Percentiles rank a stretch among this genome's conserved stretches.
Conservation (phyloP, 2,797 vertebrate species). For the Tokudaia tokunoshimensis region DNA sequence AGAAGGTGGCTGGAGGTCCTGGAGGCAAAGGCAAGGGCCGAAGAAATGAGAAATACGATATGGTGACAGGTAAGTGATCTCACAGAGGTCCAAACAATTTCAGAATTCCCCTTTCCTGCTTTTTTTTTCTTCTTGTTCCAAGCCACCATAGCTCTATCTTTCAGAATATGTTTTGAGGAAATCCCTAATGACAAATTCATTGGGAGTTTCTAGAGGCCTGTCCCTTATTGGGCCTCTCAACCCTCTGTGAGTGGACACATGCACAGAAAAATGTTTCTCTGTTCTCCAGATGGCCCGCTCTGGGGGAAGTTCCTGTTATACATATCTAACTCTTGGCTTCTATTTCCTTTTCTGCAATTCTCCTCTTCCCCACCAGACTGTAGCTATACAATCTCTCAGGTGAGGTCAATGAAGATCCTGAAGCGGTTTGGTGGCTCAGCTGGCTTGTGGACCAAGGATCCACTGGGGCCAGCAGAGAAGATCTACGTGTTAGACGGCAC, state of each 20-base stretch:
- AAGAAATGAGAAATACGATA: constrained; percentile 94
- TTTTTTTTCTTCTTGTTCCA: neutral
- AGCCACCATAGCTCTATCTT: neutral
- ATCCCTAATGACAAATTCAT: neutral
- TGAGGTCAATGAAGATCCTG: constrained; percentile 97
- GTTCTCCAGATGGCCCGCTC: neutral
- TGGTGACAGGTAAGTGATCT: constrained; percentile 92
- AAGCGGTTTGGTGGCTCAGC: constrained; percentile 93
- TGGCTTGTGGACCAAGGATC: constrained; percentile 96
- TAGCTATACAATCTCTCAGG: constrained; percentile 93
- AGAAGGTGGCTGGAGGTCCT: constrained; percentile 94
- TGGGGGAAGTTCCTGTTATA: neutral
- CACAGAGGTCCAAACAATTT: neutral
- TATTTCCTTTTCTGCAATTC: constrained; percentile 7
- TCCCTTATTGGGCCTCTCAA: no score
- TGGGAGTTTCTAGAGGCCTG: neutral
- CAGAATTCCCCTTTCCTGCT: neutral
- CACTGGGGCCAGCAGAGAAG: constrained; percentile 90
- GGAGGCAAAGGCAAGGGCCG: constrained; percentile 92
- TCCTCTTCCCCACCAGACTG: constrained; percentile 90
- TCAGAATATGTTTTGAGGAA: neutral
- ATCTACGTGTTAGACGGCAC: constrained; percentile 95
- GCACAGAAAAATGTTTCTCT: neutral
- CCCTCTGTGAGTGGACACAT: neutral
- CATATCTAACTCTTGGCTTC: neutral